phyloP scores from a whole-genome alignment of 2,888 invertebrate species.

The Macrostomum cliftonense region DNA sequence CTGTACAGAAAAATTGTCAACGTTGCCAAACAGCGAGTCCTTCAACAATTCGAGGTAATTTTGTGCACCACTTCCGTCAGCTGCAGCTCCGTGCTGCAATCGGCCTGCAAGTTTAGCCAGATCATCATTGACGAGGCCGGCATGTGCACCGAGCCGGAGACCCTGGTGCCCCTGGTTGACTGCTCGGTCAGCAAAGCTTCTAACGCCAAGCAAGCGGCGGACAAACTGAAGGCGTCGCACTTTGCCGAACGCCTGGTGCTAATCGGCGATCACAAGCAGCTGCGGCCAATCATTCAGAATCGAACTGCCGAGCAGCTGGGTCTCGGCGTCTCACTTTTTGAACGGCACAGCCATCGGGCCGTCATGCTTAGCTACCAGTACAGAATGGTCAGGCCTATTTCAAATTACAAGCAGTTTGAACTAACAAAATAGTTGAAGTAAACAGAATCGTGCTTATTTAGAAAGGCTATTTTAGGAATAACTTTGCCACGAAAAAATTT shows the following conservation, averaged over 20 bases:
- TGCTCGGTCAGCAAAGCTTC: too few relatives aligned
- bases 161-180: neutral
- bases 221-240: too few relatives aligned
- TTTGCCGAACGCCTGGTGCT: too few relatives aligned
- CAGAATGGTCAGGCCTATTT: neutral
- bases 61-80: conserved; percentile 5
- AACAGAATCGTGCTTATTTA: neutral
- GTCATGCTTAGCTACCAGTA: neutral
- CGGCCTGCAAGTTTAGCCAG: neutral
- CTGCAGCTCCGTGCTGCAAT: too few relatives aligned
- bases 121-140: neutral
- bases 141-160: conserved; percentile 1
- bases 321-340: neutral
- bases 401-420: too few relatives aligned
- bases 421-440: too few relatives aligned
- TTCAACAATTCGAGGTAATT: neutral
- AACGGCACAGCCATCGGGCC: neutral
- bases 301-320: neutral
- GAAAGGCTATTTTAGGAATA: too few relatives aligned
- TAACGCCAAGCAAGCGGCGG: too few relatives aligned
- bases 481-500: too few relatives aligned
- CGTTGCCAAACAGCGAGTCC: neutral
- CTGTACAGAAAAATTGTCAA: too few relatives aligned
- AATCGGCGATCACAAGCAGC: neutral
- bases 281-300: neutral